Conservation (phyloP, 2,113 vertebrate species). For the Eptatretus burgeri region DNA sequence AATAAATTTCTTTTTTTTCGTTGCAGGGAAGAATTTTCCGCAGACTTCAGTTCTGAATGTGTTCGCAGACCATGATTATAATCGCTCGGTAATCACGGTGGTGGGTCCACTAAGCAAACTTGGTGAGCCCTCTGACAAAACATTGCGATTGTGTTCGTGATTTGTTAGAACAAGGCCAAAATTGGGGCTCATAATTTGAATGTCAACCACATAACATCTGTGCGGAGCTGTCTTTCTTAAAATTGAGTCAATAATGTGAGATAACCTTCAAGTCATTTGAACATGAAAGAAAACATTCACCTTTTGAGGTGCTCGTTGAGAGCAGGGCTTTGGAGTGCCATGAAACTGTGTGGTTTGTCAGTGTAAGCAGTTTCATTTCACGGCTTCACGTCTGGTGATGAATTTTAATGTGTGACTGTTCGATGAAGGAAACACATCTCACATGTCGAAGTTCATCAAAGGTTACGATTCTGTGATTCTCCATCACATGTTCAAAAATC, state of each 20-base stretch:
- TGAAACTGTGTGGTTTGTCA: no score
- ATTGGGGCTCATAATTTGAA: constrained; percentile 3
- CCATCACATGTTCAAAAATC: no score
- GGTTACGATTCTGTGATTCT: no score
- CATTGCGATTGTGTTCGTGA: neutral
- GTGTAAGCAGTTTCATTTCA: no score
- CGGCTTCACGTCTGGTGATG: no score
- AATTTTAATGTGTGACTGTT: no score
- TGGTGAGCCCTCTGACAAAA: constrained; percentile 13
- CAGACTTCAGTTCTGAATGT: constrained; percentile 23
- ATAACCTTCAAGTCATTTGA: neutral
- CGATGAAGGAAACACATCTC: no score
- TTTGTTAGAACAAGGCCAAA: neutral
- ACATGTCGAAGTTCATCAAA: no score
- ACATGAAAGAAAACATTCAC: neutral
- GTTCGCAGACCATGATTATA: constrained; percentile 29
- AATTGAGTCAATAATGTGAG: neutral
- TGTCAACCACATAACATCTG: neutral
- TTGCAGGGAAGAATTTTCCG: constrained; percentile 6
- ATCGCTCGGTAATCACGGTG: constrained; percentile 29
- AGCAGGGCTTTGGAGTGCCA: no score
- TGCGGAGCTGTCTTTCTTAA: neutral
- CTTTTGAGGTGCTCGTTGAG: no score
- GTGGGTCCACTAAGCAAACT: constrained; percentile 17
- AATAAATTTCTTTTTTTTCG: no score